Evolutionary conservation across 2,797 vertebrate species (phyloP).

Genomic region (Geotrypetes seraphini): DNA sequence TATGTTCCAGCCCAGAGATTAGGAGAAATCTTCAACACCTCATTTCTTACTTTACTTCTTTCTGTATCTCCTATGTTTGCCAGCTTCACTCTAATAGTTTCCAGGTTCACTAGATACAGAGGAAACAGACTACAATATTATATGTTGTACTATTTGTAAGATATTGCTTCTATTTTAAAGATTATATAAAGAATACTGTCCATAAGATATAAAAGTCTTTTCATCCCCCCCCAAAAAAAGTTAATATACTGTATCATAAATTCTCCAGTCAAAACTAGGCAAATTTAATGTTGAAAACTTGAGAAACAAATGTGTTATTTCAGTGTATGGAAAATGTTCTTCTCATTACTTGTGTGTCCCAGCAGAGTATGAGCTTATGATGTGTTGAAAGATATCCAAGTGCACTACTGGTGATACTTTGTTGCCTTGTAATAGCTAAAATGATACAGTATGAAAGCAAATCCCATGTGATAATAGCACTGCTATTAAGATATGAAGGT

Average conservation of each 20-base stretch:
- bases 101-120: slow-evolving; percentile 8
- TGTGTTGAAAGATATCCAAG: slow-evolving; percentile 43
- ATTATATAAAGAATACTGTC: slow-evolving; percentile 25
- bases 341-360: slow-evolving; percentile 39
- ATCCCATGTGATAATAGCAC: slow-evolving; percentile 22
- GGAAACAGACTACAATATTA: slow-evolving; percentile 18
- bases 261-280: slow-evolving; percentile 33
- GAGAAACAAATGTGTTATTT: slow-evolving; percentile 37
- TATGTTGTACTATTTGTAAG: slow-evolving; percentile 14
- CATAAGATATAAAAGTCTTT: slow-evolving; percentile 27
- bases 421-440: slow-evolving; percentile 28
- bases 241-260: slow-evolving; percentile 22
- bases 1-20: slow-evolving; percentile 11
- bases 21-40: neutral
- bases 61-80: slow-evolving; percentile 16
- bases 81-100: slow-evolving; percentile 23
- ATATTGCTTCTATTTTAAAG: neutral
- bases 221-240: slow-evolving; percentile 23
- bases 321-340: slow-evolving; percentile 18
- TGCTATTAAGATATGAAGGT: slow-evolving; percentile 25
- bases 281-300: slow-evolving; percentile 34
- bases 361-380: slow-evolving; percentile 31
- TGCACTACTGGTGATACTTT: slow-evolving; percentile 16
- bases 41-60: slow-evolving; percentile 8
- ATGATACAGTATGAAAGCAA: slow-evolving; percentile 22